Conservation (phyloP, 2,888 invertebrate genomes). For the Capitulum mitella region DNA sequence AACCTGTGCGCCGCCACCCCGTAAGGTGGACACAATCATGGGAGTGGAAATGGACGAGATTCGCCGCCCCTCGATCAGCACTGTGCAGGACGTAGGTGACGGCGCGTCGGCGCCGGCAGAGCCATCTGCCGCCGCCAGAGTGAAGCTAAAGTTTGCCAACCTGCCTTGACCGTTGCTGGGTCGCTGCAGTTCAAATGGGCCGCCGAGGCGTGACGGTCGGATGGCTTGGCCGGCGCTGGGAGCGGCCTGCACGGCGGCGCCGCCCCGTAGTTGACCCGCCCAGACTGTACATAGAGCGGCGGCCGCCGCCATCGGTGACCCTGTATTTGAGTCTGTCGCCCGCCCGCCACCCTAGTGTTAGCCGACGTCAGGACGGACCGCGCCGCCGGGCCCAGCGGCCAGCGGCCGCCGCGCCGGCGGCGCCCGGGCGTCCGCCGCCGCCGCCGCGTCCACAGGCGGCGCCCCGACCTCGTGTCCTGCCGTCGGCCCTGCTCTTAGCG, state of each 20-base stretch:
- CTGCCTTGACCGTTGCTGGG: no score
- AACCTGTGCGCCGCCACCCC: neutral
- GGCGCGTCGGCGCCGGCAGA: neutral
- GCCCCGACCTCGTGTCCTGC: neutral
- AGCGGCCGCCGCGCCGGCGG: no score
- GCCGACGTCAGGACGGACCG: no score
- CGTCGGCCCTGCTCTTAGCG: neutral
- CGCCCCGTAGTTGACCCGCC: neutral
- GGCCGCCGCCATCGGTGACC: no score
- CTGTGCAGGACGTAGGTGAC: constrained; percentile 19
- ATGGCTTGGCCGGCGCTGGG: neutral
- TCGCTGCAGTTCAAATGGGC: no score
- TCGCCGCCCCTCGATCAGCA: constrained; percentile 1
- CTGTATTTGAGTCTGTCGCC: no score
- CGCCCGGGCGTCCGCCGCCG: neutral
- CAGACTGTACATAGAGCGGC: no score
- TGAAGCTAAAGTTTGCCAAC: no score
- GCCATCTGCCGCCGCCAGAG: neutral
- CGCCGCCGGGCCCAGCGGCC: no score
- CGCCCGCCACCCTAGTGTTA: no score
- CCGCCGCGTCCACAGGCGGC: neutral
- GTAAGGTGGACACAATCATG: constrained; percentile 8
- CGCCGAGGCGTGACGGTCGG: no score
- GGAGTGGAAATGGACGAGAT: neutral
- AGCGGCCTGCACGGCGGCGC: neutral